A percentile compares a stretch with the other conserved stretches of the same genome.
Conservation (phyloP, 2,888 invertebrate species). For the Micropterix aruncella region DNA sequence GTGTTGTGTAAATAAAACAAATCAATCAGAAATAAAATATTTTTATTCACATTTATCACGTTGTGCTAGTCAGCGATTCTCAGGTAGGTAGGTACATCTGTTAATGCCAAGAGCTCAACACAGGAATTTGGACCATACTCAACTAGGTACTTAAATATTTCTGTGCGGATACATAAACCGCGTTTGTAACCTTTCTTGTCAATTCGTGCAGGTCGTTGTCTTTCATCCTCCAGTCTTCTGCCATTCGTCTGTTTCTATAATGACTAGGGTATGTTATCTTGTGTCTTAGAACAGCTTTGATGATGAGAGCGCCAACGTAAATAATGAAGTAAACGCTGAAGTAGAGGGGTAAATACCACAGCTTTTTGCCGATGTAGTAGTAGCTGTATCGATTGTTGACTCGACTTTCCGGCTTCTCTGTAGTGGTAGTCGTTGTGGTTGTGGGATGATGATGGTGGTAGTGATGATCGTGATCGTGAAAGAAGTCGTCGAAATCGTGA, state of each 20-base stretch:
- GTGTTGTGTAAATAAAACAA: too few species aligned
- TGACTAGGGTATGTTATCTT: slow-evolving; percentile 48
- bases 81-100: too few species aligned
- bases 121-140: too few species aligned
- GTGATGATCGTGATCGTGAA: slow-evolving; percentile 21
- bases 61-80: too few species aligned
- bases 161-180: slow-evolving; percentile 27
- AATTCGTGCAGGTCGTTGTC: slow-evolving; percentile 34
- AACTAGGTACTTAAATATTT: slow-evolving; percentile 18
- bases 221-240: slow-evolving; percentile 29
- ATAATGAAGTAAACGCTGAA: slow-evolving; percentile 59
- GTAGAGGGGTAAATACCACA: slow-evolving; percentile 62
- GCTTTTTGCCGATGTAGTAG: slow-evolving; percentile 58
- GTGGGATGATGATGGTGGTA: slow-evolving; percentile 24
- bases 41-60: too few species aligned
- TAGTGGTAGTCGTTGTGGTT: slow-evolving; percentile 24
- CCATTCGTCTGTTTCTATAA: slow-evolving; percentile 4
- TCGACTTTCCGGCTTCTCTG: slow-evolving; percentile 36
- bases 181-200: slow-evolving; percentile 30
- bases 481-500: slow-evolving; percentile 25
- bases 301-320: slow-evolving; percentile 55
- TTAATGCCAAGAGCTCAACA: too few species aligned
- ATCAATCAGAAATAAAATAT: too few species aligned
- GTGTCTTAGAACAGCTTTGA: slow-evolving; percentile 58
- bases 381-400: slow-evolving; percentile 54